These are phyloP conservation scores for Monomorium pharaonis DNA, from an alignment of 1,140 invertebrate genomes.

Conservation along the genomic window DNA sequence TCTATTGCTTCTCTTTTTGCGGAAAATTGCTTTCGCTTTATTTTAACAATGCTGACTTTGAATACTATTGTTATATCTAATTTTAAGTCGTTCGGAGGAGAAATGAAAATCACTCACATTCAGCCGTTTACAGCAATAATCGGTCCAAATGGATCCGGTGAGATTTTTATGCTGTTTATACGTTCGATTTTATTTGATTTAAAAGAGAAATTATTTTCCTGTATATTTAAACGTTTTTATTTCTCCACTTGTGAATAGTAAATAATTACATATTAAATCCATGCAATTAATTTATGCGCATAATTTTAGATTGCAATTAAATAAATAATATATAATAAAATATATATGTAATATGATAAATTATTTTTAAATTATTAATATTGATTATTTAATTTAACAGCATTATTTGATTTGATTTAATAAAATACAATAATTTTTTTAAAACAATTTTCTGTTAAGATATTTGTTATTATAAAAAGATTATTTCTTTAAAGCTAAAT, in stretches of 20 bases:
- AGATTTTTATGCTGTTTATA: constrained; percentile 36
- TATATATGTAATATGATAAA: too few species aligned
- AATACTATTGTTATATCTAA: constrained; percentile 98
- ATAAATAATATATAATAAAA: too few species aligned
- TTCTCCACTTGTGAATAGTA: neutral
- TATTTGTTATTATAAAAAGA: too few species aligned
- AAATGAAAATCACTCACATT: constrained; percentile 95
- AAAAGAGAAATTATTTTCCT: neutral
- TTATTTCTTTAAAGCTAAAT: neutral
- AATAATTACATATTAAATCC: constrained; percentile 3
- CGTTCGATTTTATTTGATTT: neutral
- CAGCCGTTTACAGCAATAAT: constrained; percentile 97
- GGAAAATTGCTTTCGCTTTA: neutral
- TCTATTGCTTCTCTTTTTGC: too few species aligned
- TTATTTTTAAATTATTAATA: too few species aligned
- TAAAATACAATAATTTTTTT: too few species aligned
- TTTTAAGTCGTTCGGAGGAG: constrained; percentile 98
- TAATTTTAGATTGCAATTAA: too few species aligned
- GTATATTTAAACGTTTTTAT: neutral
- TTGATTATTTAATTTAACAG: too few species aligned
- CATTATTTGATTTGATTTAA: too few species aligned
- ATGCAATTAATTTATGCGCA: neutral
- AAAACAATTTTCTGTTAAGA: too few species aligned
- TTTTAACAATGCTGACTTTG: constrained; percentile 79
- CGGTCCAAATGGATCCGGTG: constrained; percentile 98